Conservation (phyloP, 53 echinoderm and acorn worm genomes). For the Echinometra lucunter region DNA sequence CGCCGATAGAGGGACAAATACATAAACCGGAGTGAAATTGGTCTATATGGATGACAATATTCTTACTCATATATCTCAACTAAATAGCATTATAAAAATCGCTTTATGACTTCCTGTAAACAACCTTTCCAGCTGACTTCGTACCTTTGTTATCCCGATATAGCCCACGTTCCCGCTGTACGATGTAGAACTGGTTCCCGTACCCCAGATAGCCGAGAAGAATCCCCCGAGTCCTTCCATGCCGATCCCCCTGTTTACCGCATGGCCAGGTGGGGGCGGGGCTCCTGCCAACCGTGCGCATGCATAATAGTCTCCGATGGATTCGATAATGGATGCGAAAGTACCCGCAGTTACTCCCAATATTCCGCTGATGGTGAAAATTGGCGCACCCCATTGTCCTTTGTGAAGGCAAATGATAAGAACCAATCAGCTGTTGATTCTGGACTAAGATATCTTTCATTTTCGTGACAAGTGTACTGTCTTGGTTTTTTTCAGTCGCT, state of each 20-base stretch:
- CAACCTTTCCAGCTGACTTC: background rate
- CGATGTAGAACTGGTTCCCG: slow-evolving; percentile 87
- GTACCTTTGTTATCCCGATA: slow-evolving; percentile 86
- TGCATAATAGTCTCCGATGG: slow-evolving; percentile 80
- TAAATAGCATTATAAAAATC: background rate
- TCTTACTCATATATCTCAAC: background rate
- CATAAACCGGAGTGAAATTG: too few species aligned
- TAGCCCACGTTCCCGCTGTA: slow-evolving; percentile 76
- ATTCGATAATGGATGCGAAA: slow-evolving; percentile 84
- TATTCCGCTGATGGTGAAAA: slow-evolving; percentile 67
- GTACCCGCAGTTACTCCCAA: slow-evolving; percentile 78
- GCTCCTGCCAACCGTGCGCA: slow-evolving; percentile 76
- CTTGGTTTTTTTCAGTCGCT: too few species aligned
- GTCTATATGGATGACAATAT: too few species aligned
- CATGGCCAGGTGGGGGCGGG: slow-evolving; percentile 90
- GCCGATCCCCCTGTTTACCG: slow-evolving; percentile 93
- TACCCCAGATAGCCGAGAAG: slow-evolving; percentile 85
- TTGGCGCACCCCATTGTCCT: slow-evolving; percentile 91
- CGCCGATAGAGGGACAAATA: too few species aligned
- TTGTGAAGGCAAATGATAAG: background rate
- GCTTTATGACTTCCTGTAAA: too few species aligned
- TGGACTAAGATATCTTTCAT: too few species aligned
- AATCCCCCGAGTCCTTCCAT: slow-evolving; percentile 91
- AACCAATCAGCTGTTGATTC: too few species aligned
- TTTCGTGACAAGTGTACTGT: too few species aligned